Evolutionary conservation across 2,888 invertebrate species (phyloP).

Genomic region (Onthophagus sagittarius): DNA sequence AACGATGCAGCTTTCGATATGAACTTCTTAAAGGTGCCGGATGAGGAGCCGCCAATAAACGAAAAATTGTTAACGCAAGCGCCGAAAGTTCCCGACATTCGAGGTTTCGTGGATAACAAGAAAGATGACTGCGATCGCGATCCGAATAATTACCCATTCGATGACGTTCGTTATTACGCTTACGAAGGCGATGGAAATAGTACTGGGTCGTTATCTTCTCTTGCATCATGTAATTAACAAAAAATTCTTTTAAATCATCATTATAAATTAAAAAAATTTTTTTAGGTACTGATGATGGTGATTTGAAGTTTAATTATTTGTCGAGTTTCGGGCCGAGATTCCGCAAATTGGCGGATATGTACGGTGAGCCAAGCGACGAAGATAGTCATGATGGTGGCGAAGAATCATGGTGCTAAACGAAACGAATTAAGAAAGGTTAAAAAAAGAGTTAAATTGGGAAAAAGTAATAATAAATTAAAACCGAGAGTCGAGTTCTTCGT

Average conservation of each 20-base stretch:
- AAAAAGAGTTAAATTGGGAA: not conserved
- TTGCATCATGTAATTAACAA: conserved; percentile 69
- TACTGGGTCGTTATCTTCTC: conserved; percentile 87
- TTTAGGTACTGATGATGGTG: conserved; percentile 81
- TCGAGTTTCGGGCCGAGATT: conserved; percentile 95
- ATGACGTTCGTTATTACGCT: conserved; percentile 95
- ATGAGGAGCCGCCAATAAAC: conserved; percentile 35
- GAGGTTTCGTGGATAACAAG: conserved; percentile 85
- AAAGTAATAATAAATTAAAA: not conserved
- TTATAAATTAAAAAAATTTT: conserved; percentile 11
- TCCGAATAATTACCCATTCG: conserved; percentile 86
- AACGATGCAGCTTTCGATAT: conserved; percentile 92
- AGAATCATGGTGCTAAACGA: conserved; percentile 75
- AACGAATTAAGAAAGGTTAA: not conserved
- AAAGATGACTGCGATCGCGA: conserved; percentile 89
- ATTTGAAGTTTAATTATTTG: conserved; percentile 90
- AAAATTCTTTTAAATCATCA: not conserved
- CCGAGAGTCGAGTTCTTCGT: not conserved
- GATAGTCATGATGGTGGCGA: conserved; percentile 74
- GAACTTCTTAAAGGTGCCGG: conserved; percentile 58
- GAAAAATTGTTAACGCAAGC: conserved; percentile 43
- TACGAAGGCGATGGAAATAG: conserved; percentile 95
- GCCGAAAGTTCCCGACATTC: conserved; percentile 72
- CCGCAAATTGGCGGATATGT: conserved; percentile 90
- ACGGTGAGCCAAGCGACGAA: conserved; percentile 83